phyloP scores from a whole-genome alignment of 2,888 invertebrate genomes.

The Baronia brevicornis region DNA sequence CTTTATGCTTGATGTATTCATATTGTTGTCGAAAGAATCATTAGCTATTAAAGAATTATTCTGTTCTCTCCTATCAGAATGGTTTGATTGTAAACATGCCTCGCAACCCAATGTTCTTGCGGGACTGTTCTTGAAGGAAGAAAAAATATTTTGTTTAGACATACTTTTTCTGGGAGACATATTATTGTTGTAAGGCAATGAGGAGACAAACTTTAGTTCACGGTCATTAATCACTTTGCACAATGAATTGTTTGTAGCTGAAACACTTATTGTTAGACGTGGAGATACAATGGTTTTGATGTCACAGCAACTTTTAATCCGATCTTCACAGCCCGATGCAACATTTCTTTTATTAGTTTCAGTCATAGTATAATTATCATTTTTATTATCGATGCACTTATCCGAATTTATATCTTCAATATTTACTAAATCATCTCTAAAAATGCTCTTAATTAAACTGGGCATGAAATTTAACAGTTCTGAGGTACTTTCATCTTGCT shows the following conservation, averaged over 20 bases:
- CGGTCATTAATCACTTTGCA: no score
- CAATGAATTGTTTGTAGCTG: slow-evolving; percentile 2
- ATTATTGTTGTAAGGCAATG: no score
- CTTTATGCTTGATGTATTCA: slow-evolving; percentile 16
- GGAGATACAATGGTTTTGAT: slow-evolving; percentile 9
- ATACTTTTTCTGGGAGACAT: neutral
- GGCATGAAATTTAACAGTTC: slow-evolving; percentile 26
- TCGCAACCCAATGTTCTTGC: slow-evolving; percentile 7
- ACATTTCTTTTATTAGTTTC: slow-evolving; percentile 17
- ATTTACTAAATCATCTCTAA: slow-evolving; percentile 27
- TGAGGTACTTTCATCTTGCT: slow-evolving; percentile 11
- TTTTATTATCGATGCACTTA: slow-evolving; percentile 8
- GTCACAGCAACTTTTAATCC: no score
- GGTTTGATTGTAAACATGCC: slow-evolving; percentile 8
- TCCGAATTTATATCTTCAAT: slow-evolving; percentile 25
- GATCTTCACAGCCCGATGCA: no score
- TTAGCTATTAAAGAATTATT: slow-evolving; percentile 22
- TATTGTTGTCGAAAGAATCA: slow-evolving; percentile 23
- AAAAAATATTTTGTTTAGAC: neutral
- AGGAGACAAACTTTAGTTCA: no score
- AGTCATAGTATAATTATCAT: slow-evolving; percentile 34
- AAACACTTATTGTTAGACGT: slow-evolving; percentile 2
- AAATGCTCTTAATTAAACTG: slow-evolving; percentile 38
- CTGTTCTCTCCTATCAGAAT: slow-evolving; percentile 17
- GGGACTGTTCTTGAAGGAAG: neutral